phyloP scores from a whole-genome alignment of 2,113 vertebrate genomes.

The Madoqua kirkii region DNA sequence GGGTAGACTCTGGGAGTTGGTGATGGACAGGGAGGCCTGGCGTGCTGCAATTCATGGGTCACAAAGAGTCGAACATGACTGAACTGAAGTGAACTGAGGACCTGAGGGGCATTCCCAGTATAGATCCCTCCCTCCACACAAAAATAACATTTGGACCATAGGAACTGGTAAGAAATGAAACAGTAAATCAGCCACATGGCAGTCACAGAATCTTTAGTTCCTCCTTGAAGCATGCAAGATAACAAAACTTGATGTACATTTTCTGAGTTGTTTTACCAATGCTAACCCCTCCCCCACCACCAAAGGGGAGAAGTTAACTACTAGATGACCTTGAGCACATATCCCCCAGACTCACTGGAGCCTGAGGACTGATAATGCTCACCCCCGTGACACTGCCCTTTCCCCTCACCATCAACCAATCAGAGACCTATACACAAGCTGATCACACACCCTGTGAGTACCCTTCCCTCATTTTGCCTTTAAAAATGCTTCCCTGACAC shows the following conservation, averaged over 20 bases:
- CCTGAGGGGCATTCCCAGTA: background rate
- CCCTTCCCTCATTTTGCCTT: background rate
- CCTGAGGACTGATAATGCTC: background rate
- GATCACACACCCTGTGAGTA: no score
- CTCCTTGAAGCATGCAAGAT: background rate
- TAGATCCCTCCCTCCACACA: background rate
- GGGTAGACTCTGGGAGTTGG: no score
- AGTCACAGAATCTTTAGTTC: background rate
- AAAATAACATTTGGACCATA: background rate
- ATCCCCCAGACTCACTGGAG: background rate
- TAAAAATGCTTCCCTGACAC: background rate
- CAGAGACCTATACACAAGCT: background rate
- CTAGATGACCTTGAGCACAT: background rate
- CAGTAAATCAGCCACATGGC: background rate
- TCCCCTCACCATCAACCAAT: background rate
- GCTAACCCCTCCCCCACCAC: background rate
- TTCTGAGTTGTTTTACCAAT: background rate
- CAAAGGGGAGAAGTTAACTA: background rate
- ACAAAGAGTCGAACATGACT: no score
- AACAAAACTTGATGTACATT: background rate
- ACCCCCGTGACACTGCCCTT: background rate
- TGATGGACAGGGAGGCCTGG: no score
- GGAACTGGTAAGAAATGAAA: background rate
- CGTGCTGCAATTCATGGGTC: no score
- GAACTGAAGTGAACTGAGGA: background rate